Base-by-base conservation (phyloP, 2,797 vertebrate species). In the Rhabdophis nuchalis region DNA sequence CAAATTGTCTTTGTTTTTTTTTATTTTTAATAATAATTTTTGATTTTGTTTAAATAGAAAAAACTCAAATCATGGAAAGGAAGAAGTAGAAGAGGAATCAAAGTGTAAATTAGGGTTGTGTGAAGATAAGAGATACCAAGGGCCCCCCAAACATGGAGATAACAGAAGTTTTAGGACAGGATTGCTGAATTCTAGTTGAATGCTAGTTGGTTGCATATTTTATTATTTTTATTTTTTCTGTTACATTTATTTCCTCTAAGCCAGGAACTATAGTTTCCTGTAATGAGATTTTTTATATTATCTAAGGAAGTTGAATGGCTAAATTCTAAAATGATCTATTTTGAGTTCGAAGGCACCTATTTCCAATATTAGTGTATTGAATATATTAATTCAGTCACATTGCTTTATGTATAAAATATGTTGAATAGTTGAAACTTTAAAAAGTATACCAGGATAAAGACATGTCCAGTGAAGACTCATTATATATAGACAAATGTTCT, bases 181-280 rank as follows among this genome's bases (percentile, higher is more conserved):
- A 5, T 82, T 82, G 72, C 20, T 82, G 72, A 82, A 82, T 82
- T 46, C 72, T 25, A 23, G 16, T 8, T 72, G 7, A 72, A 36
- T 72, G n/a, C 20, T 58, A 25, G 36, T 94, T 25, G 41, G 93
- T 95, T 94, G 91, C 93, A 96, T 85, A 56, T 95, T 93, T 96
- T 95, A 95, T 96, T 96, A 95, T 96, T 96, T 57, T 96, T 95
- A 95, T 94, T 94, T 96, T 95, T 95, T 0, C 89, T 94, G 1
- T 64, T 96, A 93, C 82, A 93, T 95, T 86, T 85, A 90, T 91
- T 96, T 96, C 93, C 95, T 89, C 95, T 95, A 94, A 95, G 85
- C 95, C 96, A 95, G 96, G 96, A 97, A 96, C 96, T 89, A 53
- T 93, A 91, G 93, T 93, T 97, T 97, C 96, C 96, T 97, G 95